These are phyloP conservation scores for Dipodomys stephensi DNA, from an alignment of 2,113 vertebrate genomes.

Conservation along the genomic window DNA sequence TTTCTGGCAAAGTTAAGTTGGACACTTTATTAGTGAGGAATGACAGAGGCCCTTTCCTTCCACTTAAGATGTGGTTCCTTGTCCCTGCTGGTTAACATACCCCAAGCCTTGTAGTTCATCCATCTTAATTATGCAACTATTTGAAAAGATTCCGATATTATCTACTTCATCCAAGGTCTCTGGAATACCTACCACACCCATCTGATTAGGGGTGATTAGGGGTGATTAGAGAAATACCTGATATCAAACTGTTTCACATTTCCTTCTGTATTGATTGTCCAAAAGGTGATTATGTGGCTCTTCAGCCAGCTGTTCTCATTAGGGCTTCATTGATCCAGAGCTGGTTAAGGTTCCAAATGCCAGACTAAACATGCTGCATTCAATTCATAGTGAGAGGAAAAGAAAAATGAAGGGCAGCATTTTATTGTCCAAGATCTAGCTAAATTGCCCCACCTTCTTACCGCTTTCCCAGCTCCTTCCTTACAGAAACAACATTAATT, in stretches of 20 bases:
- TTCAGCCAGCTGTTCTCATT: constrained; percentile 83
- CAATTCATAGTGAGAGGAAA: constrained; percentile 51
- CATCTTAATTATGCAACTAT: constrained; percentile 85
- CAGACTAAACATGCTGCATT: constrained; percentile 53
- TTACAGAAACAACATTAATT: constrained; percentile 71
- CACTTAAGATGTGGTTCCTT: not conserved
- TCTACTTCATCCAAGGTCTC: constrained; percentile 21
- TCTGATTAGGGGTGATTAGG: constrained; percentile 74
- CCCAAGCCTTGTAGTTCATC: constrained; percentile 67
- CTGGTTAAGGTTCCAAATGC: constrained; percentile 77
- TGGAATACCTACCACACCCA: constrained; percentile 9
- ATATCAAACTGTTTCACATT: constrained; percentile 77
- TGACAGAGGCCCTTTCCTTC: not conserved
- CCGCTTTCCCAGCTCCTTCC: constrained; percentile 2
- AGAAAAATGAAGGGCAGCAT: constrained; percentile 59
- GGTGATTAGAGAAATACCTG: constrained; percentile 74
- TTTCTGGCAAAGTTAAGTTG: not conserved
- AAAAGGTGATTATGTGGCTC: constrained; percentile 81
- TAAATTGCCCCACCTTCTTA: constrained; percentile 51
- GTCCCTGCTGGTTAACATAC: constrained; percentile 55
- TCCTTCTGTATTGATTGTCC: constrained; percentile 83
- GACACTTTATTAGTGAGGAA: not conserved
- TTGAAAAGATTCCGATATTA: constrained; percentile 66
- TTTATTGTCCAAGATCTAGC: constrained; percentile 59
- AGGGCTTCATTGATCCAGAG: constrained; percentile 81